phyloP scores from a whole-genome alignment of 2,113 vertebrate genomes.

The Poecilia latipinna region DNA sequence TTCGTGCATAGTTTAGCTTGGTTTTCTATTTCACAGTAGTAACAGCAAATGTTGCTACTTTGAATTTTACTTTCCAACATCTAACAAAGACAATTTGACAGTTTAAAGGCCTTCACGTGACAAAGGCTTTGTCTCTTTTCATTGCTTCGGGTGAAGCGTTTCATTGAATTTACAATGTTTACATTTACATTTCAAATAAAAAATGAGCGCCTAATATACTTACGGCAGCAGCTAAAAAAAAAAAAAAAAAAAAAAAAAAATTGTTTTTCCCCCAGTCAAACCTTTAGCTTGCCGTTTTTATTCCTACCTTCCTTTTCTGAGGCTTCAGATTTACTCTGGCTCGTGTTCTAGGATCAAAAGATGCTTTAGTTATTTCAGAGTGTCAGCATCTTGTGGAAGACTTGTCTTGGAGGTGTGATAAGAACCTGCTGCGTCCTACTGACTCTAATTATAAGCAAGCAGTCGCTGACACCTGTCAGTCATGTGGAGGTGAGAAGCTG shows the following conservation, averaged over 20 bases:
- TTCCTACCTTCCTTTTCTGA: conserved; percentile 18
- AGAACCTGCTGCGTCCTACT: conserved; percentile 47
- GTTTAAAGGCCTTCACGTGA: conserved; percentile 1
- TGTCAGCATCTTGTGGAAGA: conserved; percentile 13
- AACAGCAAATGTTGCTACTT: not conserved
- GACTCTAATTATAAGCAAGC: conserved; percentile 41
- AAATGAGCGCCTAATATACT: conserved; percentile 14
- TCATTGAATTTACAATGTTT: conserved; percentile 34
- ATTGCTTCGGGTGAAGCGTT: conserved; percentile 16
- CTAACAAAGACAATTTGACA: not conserved
- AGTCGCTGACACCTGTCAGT: conserved; percentile 53
- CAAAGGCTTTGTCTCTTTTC: conserved; percentile 3
- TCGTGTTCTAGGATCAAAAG: conserved; percentile 39
- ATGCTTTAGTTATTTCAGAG: conserved; percentile 35
- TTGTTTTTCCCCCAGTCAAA: conserved; percentile 2
- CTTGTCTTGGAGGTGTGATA: conserved; percentile 38
- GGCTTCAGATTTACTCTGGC: conserved; percentile 27
- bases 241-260: not conserved
- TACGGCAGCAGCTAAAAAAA: conserved; percentile 20
- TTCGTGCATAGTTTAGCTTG: not conserved
- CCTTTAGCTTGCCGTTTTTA: conserved; percentile 3
- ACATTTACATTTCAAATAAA: conserved; percentile 44
- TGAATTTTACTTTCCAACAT: conserved; percentile 10
- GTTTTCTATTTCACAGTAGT: not conserved
- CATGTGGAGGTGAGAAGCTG: conserved; percentile 17